Percentiles rank a stretch among this genome's conserved stretches.
These are phyloP conservation scores for Craseonycteris thonglongyai DNA, from an alignment of 2,113 vertebrate species.

Conservation along the genomic window DNA sequence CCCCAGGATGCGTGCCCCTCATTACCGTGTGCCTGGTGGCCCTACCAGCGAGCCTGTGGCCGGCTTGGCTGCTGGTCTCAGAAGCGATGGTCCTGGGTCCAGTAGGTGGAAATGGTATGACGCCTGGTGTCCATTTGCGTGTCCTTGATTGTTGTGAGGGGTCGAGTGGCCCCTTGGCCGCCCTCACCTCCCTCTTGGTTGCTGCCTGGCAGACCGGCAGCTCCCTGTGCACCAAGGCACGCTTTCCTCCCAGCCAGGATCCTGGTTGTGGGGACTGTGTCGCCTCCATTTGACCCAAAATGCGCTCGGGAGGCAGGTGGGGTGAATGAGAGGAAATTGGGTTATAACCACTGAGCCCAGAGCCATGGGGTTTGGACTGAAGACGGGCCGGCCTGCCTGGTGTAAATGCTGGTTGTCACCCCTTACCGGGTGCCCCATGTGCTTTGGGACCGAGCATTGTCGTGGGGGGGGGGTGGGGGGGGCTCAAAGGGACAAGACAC, in stretches of 20 bases:
- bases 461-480: rapidly evolving
- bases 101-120: not conserved
- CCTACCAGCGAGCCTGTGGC: rapidly evolving
- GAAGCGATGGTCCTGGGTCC: rapidly evolving
- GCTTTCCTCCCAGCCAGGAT: not conserved
- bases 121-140: rapidly evolving
- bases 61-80: rapidly evolving
- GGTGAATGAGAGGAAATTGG: not conserved
- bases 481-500: not conserved
- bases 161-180: rapidly evolving
- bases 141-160: not conserved
- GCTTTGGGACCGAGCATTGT: rapidly evolving
- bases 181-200: not conserved
- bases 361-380: too few relatives aligned
- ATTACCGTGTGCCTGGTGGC: rapidly evolving
- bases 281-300: not conserved
- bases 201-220: not conserved
- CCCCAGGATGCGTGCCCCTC: not conserved
- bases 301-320: not conserved
- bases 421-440: not conserved
- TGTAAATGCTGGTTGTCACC: not conserved
- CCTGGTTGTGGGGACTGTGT: not conserved
- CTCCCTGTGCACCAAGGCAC: rapidly evolving
- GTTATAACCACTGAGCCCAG: rapidly evolving
- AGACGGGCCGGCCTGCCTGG: not conserved